Evolutionary conservation across 37 sponge, comb jelly and placozoan genomes (phyloP).

Genomic region (Halichondria panicea): DNA sequence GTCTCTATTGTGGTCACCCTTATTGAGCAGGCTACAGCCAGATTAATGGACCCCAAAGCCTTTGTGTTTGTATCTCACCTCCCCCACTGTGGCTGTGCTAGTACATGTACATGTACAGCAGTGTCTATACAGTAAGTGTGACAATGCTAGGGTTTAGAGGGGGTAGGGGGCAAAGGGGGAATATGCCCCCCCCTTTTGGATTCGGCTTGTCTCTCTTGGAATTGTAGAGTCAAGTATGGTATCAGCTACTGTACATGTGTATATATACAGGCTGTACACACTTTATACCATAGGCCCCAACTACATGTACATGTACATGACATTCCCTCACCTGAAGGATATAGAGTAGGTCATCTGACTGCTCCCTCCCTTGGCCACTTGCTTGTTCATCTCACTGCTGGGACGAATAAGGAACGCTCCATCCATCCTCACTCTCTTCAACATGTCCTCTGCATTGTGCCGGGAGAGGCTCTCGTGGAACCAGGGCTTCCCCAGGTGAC

Average conservation of each 20-base stretch:
- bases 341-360: slow-evolving; percentile 73
- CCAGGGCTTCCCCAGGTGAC: slow-evolving; percentile 74
- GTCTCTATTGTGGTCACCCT: not conserved
- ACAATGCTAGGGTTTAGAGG: too few species aligned
- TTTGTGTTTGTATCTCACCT: not conserved
- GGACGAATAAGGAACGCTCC: slow-evolving; percentile 95
- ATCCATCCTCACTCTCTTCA: slow-evolving; percentile 88
- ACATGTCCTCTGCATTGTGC: slow-evolving; percentile 88
- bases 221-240: too few species aligned
- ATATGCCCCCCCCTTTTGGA: too few species aligned
- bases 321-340: slow-evolving; percentile 88
- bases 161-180: too few species aligned
- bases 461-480: slow-evolving; percentile 78
- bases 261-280: too few species aligned
- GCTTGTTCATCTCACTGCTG: slow-evolving; percentile 39
- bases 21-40: not conserved
- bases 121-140: too few species aligned
- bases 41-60: not conserved
- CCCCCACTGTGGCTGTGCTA: too few species aligned
- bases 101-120: too few species aligned
- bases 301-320: too few species aligned
- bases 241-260: too few species aligned
- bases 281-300: too few species aligned
- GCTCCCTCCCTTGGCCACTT: not conserved
- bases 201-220: too few species aligned